phyloP scores from a whole-genome alignment of 2,888 invertebrate species.

The Heliconius charithonia region DNA sequence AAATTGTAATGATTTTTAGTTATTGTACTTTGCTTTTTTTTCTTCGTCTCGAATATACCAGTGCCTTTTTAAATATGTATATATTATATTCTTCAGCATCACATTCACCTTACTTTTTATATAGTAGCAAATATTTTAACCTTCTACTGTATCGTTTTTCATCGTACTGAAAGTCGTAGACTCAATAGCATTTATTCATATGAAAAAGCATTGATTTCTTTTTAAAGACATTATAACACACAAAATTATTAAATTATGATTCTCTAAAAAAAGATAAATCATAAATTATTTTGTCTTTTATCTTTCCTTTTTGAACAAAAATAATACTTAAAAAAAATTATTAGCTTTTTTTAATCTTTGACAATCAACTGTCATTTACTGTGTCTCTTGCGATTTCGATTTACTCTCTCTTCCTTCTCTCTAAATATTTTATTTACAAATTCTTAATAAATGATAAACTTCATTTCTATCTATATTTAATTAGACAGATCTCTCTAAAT shows the following conservation, averaged over 20 bases:
- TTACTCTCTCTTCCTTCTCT: not conserved
- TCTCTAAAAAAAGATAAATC: not conserved
- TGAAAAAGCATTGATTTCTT: no score
- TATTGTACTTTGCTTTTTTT: not conserved
- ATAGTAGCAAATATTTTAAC: not conserved
- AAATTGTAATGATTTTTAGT: not conserved
- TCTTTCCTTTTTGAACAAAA: not conserved
- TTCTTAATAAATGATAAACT: no score
- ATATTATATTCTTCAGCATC: no score
- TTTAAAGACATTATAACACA: not conserved
- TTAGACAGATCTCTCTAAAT: no score
- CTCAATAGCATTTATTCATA: no score
- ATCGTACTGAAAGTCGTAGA: no score
- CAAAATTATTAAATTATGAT: not conserved
- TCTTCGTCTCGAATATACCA: not conserved
- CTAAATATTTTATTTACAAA: not conserved
- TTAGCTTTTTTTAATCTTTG: not conserved
- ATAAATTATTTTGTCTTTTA: not conserved
- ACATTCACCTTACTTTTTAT: not conserved
- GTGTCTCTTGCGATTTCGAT: not conserved
- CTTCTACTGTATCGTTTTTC: no score
- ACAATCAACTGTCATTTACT: not conserved
- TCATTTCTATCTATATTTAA: not conserved
- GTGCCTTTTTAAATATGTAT: not conserved
- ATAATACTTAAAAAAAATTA: no score